Percentiles rank a stretch among this genome's conserved stretches.
Evolutionary conservation across 2,113 vertebrate species (phyloP).

Genomic region (Fulmarus glacialis): DNA sequence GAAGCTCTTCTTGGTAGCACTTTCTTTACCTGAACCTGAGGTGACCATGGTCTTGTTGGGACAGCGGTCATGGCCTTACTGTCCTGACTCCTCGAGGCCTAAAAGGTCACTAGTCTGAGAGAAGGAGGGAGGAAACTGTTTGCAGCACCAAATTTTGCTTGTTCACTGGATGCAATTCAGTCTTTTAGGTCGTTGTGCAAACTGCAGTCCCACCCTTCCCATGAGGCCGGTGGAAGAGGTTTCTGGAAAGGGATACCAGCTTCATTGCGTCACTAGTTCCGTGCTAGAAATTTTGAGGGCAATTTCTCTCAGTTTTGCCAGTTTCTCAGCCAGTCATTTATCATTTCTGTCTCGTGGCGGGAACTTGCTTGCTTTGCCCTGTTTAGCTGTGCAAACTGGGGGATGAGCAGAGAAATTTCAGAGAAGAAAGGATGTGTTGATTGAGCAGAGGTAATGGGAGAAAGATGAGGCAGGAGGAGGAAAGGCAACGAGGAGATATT

Average conservation of each 20-base stretch:
- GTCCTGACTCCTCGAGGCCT: background rate
- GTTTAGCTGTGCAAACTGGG: background rate
- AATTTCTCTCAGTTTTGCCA: background rate
- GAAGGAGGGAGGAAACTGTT: background rate
- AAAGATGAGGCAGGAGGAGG: background rate
- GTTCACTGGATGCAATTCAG: background rate
- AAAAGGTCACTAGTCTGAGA: background rate
- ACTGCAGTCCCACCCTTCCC: background rate
- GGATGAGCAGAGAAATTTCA: background rate
- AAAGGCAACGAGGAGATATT: background rate
- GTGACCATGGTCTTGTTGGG: background rate
- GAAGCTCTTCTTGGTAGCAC: background rate
- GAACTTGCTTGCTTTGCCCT: background rate
- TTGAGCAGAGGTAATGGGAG: background rate
- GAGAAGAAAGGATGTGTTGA: background rate
- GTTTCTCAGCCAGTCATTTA: background rate
- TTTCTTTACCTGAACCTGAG: background rate
- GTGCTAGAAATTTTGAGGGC: background rate
- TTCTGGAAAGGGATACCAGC: background rate
- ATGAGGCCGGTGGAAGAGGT: background rate
- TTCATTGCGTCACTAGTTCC: background rate
- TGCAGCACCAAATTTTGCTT: background rate
- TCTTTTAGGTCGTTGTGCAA: background rate
- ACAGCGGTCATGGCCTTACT: background rate
- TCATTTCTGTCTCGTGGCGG: background rate